These are phyloP conservation scores for Colostygia pectinataria DNA, from an alignment of 2,888 invertebrate genomes.

Conservation along the genomic window DNA sequence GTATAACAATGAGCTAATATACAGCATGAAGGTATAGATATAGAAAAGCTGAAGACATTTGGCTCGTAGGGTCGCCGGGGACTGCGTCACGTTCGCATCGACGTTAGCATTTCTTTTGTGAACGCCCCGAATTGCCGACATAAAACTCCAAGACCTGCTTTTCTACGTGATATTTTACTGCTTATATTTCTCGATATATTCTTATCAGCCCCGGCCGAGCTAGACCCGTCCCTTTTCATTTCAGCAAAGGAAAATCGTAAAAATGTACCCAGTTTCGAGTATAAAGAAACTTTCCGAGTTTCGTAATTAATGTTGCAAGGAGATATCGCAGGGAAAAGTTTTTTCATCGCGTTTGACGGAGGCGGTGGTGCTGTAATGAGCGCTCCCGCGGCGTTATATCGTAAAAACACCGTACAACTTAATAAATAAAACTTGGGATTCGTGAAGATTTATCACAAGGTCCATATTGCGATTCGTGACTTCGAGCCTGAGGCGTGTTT, in stretches of 20 bases:
- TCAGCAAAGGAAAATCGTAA: slow-evolving; percentile 67
- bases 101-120: slow-evolving; percentile 80
- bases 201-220: slow-evolving; percentile 62
- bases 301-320: slow-evolving; percentile 79
- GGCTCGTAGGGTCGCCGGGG: slow-evolving; percentile 38
- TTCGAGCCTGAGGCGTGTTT: slow-evolving; percentile 59
- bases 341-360: slow-evolving; percentile 72
- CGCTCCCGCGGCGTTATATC: slow-evolving; percentile 71
- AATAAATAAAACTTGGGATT: slow-evolving; percentile 79
- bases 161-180: slow-evolving; percentile 77
- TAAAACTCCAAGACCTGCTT: slow-evolving; percentile 76
- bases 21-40: slow-evolving; percentile 21
- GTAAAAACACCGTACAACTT: slow-evolving; percentile 81
- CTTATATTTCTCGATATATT: slow-evolving; percentile 71
- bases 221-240: slow-evolving; percentile 59
- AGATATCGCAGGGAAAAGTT: slow-evolving; percentile 76
- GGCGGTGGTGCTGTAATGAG: slow-evolving; percentile 70
- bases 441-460: slow-evolving; percentile 76
- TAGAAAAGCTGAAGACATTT: slow-evolving; percentile 15
- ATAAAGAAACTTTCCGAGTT: slow-evolving; percentile 66
- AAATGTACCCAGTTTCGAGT: slow-evolving; percentile 56
- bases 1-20: slow-evolving; percentile 24
- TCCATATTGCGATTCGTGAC: slow-evolving; percentile 71
- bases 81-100: slow-evolving; percentile 63
- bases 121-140: slow-evolving; percentile 78